phyloP scores from a whole-genome alignment of 2,797 vertebrate genomes.

The Picus viridis region DNA sequence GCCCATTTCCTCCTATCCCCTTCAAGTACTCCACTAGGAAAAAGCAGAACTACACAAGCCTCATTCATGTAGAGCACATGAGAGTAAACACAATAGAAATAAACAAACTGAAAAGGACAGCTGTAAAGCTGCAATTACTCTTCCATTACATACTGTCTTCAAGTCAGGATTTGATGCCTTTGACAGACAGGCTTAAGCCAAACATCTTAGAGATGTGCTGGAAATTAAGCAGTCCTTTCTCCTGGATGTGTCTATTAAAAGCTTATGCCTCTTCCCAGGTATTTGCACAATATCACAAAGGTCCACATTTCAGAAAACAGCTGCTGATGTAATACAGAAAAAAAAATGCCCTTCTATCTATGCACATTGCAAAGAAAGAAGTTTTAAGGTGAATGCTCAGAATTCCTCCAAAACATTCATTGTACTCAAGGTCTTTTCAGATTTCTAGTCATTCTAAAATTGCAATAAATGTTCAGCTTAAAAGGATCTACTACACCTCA shows the following conservation, averaged over 20 bases:
- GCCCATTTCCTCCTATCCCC: not conserved
- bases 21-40: not conserved
- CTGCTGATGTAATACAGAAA: not conserved
- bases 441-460: not conserved
- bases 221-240: not conserved
- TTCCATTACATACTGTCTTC: not conserved
- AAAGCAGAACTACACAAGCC: not conserved
- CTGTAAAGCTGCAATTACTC: not conserved
- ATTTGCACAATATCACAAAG: not conserved
- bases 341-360: rapidly evolving
- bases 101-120: not conserved
- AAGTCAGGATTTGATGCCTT: not conserved
- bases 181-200: not conserved
- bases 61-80: not conserved
- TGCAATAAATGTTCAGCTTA: not conserved
- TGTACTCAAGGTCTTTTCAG: not conserved
- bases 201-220: not conserved
- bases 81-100: not conserved
- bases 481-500: not conserved
- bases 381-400: not conserved
- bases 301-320: not conserved
- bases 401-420: not conserved
- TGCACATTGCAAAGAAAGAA: not conserved
- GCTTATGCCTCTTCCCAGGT: not conserved
- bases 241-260: not conserved